These are phyloP conservation scores for Muscicapa comitata DNA, from an alignment of 2,797 vertebrate genomes.

Conservation along the genomic window DNA sequence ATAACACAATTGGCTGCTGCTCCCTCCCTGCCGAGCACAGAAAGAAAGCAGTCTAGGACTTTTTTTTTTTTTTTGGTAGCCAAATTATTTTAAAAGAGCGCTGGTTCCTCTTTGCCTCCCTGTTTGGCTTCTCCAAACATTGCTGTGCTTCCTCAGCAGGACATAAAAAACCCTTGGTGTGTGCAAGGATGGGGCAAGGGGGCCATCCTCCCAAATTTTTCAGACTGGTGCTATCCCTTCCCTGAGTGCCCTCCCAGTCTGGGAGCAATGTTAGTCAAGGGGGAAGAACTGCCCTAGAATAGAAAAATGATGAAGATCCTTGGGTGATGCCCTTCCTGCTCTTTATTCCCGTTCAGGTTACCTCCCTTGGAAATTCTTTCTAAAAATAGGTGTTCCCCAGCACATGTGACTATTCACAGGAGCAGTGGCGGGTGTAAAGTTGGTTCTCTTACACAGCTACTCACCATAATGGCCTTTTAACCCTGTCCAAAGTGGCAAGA, in stretches of 20 bases:
- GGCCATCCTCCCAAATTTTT: neutral
- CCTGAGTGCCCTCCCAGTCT: neutral
- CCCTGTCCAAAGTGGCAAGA: neutral
- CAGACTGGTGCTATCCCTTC: neutral
- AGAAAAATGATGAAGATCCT: neutral
- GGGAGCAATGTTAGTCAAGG: fast-evolving
- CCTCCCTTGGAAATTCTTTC: neutral
- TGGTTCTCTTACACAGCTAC: neutral
- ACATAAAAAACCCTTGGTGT: fast-evolving
- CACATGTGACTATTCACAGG: fast-evolving
- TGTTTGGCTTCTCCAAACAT: constrained; percentile 19
- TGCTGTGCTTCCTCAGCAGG: neutral
- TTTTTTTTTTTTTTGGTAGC: neutral
- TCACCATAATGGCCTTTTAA: neutral
- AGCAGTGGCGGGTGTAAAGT: neutral
- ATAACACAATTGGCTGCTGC: constrained; percentile 74
- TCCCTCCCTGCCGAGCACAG: neutral
- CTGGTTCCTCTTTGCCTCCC: constrained; percentile 17
- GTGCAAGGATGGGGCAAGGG: fast-evolving
- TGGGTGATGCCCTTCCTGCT: neutral
- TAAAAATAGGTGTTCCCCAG: neutral
- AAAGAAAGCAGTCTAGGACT: neutral
- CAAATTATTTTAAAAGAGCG: neutral
- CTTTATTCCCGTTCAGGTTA: neutral
- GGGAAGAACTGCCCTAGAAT: fast-evolving